Percentiles rank a stretch among this genome's conserved stretches.
phyloP scores from a whole-genome alignment of 2,797 vertebrate species.

The Poecilia picta region DNA sequence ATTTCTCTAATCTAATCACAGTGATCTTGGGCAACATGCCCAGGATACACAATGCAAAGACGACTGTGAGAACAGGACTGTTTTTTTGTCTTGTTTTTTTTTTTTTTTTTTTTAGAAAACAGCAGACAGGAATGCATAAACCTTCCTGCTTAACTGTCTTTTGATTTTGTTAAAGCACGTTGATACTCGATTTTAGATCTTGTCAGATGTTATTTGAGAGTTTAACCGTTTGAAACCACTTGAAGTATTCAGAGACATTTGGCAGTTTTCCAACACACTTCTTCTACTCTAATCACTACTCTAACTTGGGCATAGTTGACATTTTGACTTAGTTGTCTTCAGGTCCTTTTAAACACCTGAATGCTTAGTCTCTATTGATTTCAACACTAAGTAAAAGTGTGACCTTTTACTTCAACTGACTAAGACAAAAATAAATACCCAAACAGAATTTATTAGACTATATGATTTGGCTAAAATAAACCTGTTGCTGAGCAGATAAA shows the following conservation, averaged over 20 bases:
- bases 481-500: background rate
- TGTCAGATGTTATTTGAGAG: background rate
- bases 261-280: background rate
- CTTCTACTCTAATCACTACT: background rate
- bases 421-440: background rate
- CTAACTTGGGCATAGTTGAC: too few relatives aligned
- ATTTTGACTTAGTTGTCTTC: background rate
- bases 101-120: background rate
- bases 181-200: background rate
- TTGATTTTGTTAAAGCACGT: background rate
- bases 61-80: background rate
- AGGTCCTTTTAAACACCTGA: background rate
- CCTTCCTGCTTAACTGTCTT: background rate
- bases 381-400: background rate
- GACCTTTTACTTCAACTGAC: background rate
- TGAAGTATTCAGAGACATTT: background rate
- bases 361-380: background rate
- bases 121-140: background rate
- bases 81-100: background rate
- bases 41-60: conserved; percentile 1
- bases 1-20: conserved; percentile 2
- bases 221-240: background rate
- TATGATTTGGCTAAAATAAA: background rate
- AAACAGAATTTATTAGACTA: background rate
- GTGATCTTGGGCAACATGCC: conserved; percentile 5